Percentiles rank a stretch among this genome's conserved stretches.
These are phyloP conservation scores for Mesorhabditis spiculigera DNA, from an alignment of 2,888 invertebrate species.

Conservation along the genomic window DNA sequence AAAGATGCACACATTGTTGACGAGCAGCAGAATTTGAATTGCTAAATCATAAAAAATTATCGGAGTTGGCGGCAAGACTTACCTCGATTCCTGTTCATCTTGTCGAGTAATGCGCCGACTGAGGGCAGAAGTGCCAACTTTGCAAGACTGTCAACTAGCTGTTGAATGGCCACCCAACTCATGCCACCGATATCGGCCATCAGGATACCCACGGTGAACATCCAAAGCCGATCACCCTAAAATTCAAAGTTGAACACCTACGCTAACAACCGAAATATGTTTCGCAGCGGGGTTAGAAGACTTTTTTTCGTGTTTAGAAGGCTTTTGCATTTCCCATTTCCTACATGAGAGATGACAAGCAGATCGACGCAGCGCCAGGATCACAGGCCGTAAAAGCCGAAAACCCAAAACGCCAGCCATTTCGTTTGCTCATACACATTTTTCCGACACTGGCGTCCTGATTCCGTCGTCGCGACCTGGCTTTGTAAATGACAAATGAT, in stretches of 20 bases:
- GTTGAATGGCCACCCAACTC: constrained; percentile 38
- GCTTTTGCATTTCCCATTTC: too few relatives aligned
- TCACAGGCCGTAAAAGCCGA: too few relatives aligned
- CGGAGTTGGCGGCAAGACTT: background rate
- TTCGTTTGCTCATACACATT: too few relatives aligned
- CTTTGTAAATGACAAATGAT: too few relatives aligned
- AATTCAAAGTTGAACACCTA: background rate
- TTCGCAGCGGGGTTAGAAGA: too few relatives aligned
- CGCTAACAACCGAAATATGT: too few relatives aligned
- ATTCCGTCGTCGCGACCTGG: too few relatives aligned
- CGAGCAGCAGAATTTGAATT: constrained; percentile 19
- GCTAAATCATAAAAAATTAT: constrained; percentile 16
- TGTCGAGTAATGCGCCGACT: constrained; percentile 22
- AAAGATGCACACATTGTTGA: constrained; percentile 9
- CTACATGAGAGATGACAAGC: too few relatives aligned
- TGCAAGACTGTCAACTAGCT: constrained; percentile 27
- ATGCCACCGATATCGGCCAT: constrained; percentile 36
- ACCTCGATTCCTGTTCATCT: constrained; percentile 21
- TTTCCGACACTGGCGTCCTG: too few relatives aligned
- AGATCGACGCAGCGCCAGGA: too few relatives aligned
- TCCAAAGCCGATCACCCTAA: constrained; percentile 44
- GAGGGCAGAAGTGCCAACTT: constrained; percentile 20
- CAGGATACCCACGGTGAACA: constrained; percentile 37
- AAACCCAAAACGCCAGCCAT: too few relatives aligned
- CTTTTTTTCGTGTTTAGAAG: too few relatives aligned